Evolutionary conservation across 2,888 invertebrate species (phyloP).

Genomic region (Parthenolecanium corni): DNA sequence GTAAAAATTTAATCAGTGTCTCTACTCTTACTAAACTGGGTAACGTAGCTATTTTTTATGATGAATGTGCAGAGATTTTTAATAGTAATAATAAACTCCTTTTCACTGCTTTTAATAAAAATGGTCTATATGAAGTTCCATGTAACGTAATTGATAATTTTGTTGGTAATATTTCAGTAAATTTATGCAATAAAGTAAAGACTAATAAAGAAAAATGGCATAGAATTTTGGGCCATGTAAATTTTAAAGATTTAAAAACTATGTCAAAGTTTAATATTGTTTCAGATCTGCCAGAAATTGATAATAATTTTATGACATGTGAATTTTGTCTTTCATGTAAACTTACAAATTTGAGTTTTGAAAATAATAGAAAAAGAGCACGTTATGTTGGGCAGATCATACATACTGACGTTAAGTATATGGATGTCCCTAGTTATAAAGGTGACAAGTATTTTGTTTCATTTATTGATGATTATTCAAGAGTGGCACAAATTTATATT

Average conservation of each 20-base stretch:
- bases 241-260: slow-evolving; percentile 4
- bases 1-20: slow-evolving; percentile 7
- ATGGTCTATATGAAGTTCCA: background rate
- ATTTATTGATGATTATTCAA: slow-evolving; percentile 33
- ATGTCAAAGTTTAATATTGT: background rate
- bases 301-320: background rate
- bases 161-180: background rate
- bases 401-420: slow-evolving; percentile 2
- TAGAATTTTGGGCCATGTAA: slow-evolving; percentile 7
- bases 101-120: background rate
- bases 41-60: background rate
- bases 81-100: background rate
- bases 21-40: background rate
- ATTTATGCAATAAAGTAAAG: background rate
- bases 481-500: slow-evolving; percentile 29
- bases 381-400: background rate
- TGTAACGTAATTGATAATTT: background rate
- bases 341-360: slow-evolving; percentile 4
- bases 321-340: background rate
- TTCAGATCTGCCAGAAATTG: background rate
- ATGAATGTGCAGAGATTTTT: background rate
- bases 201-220: slow-evolving; percentile 3
- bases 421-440: slow-evolving; percentile 18
- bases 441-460: slow-evolving; percentile 32
- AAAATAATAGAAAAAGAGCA: slow-evolving; percentile 1